A percentile compares a stretch with the other conserved stretches of the same genome.
phyloP scores from a whole-genome alignment of 2,888 invertebrate species.

The Orthonychiurus folsomi region DNA sequence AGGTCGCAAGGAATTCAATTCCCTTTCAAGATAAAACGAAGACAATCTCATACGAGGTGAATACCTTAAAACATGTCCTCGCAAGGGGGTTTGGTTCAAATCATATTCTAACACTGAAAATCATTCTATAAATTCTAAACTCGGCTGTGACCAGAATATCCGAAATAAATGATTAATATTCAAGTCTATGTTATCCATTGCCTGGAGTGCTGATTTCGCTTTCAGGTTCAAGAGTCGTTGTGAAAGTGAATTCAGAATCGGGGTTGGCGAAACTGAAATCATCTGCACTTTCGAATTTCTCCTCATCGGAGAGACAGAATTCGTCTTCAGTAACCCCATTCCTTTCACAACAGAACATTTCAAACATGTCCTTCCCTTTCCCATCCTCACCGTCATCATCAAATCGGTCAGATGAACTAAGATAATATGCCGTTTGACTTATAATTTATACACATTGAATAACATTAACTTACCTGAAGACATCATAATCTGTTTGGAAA shows the following conservation, averaged over 20 bases:
- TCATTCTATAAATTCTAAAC: background rate
- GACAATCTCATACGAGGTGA: too few relatives aligned
- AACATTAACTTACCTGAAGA: conserved; percentile 5
- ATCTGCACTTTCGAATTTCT: background rate
- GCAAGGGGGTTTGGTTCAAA: too few relatives aligned
- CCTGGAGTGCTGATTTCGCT: too few relatives aligned
- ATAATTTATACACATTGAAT: too few relatives aligned
- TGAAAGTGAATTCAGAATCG: background rate
- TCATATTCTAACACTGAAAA: background rate
- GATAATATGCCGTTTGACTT: too few relatives aligned
- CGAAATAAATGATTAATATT: background rate
- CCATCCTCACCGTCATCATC: background rate
- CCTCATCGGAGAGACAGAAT: background rate
- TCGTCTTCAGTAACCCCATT: background rate
- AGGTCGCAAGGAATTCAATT: too few relatives aligned
- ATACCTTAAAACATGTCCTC: too few relatives aligned
- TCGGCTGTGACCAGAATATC: background rate
- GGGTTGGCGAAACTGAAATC: background rate
- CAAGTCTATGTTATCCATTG: background rate
- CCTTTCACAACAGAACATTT: conserved; percentile 5
- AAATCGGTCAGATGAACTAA: background rate
- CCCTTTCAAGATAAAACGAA: too few relatives aligned
- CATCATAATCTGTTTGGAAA: background rate
- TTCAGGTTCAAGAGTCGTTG: background rate
- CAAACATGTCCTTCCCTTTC: background rate